These are phyloP conservation scores for Motacilla alba DNA, from an alignment of 2,113 vertebrate genomes.

Conservation along the genomic window DNA sequence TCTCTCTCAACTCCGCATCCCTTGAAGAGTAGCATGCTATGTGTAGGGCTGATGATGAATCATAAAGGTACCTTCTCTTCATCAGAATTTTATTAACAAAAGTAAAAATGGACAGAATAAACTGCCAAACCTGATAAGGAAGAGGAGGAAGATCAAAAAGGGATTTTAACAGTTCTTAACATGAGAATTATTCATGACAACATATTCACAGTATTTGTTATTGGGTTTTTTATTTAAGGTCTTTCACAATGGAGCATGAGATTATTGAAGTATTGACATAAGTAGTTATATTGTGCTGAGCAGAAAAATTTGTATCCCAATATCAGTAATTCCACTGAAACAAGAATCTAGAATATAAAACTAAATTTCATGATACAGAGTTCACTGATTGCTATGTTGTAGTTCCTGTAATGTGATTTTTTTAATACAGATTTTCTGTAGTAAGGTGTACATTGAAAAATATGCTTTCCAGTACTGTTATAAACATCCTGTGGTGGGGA, in stretches of 20 bases:
- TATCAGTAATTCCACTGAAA: slow-evolving; percentile 63
- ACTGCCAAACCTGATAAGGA: slow-evolving; percentile 79
- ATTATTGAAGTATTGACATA: slow-evolving; percentile 60
- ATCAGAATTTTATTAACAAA: slow-evolving; percentile 75
- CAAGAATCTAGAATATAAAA: slow-evolving; percentile 46
- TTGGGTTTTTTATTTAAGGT: slow-evolving; percentile 60
- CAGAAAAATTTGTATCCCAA: slow-evolving; percentile 51
- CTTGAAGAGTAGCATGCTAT: slow-evolving; percentile 90
- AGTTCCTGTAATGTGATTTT: slow-evolving; percentile 68
- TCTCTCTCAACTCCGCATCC: slow-evolving; percentile 75
- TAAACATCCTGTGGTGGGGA: slow-evolving; percentile 63
- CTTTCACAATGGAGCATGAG: slow-evolving; percentile 73
- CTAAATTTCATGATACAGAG: slow-evolving; percentile 60
- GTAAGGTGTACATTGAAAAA: slow-evolving; percentile 67
- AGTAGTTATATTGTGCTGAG: slow-evolving; percentile 60
- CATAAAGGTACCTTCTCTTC: slow-evolving; percentile 72
- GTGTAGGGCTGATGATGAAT: slow-evolving; percentile 79
- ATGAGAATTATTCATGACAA: slow-evolving; percentile 63
- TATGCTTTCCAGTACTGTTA: slow-evolving; percentile 71
- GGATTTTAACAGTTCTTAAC: slow-evolving; percentile 80
- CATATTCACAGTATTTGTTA: slow-evolving; percentile 64
- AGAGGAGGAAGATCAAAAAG: slow-evolving; percentile 72
- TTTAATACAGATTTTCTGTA: slow-evolving; percentile 64
- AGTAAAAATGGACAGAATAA: slow-evolving; percentile 79
- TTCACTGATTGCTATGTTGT: slow-evolving; percentile 61